Evolutionary conservation across 2,797 vertebrate genomes (phyloP).

Genomic region (Dicrostonyx torquatus): DNA sequence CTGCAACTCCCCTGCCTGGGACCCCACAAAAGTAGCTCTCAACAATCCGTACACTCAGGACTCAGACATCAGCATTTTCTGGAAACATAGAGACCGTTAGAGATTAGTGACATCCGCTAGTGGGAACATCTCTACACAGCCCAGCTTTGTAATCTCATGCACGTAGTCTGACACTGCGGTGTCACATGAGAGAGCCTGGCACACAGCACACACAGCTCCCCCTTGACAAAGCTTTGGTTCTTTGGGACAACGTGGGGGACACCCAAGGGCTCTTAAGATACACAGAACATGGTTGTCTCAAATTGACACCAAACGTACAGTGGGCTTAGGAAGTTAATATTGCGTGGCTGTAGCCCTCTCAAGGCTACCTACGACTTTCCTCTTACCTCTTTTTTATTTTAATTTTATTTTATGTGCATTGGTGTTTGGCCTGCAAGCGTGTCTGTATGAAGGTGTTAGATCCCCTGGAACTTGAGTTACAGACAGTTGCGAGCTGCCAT

Average conservation of each 20-base stretch:
- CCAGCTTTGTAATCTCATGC: not conserved
- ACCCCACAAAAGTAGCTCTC: accelerated
- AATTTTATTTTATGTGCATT: not conserved
- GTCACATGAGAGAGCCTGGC: not conserved
- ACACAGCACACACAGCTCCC: not conserved
- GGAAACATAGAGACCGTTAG: not conserved
- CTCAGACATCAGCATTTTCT: not conserved
- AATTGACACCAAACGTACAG: not conserved
- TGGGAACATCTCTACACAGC: not conserved
- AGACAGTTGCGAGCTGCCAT: not conserved
- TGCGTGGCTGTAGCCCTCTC: not conserved
- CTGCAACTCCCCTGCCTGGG: accelerated
- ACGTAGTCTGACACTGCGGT: no score
- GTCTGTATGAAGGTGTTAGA: not conserved
- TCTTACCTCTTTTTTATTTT: not conserved
- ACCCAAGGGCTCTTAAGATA: not conserved
- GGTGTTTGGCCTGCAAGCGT: not conserved
- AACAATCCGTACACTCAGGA: accelerated
- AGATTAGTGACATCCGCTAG: not conserved
- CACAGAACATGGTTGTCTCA: not conserved
- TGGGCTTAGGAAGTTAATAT: not conserved
- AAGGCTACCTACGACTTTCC: accelerated
- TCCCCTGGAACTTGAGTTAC: not conserved
- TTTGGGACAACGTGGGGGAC: not conserved
- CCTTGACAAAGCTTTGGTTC: not conserved